These are phyloP conservation scores for Aleiodes leptofemur DNA, from an alignment of 2,888 invertebrate species.

Conservation along the genomic window DNA sequence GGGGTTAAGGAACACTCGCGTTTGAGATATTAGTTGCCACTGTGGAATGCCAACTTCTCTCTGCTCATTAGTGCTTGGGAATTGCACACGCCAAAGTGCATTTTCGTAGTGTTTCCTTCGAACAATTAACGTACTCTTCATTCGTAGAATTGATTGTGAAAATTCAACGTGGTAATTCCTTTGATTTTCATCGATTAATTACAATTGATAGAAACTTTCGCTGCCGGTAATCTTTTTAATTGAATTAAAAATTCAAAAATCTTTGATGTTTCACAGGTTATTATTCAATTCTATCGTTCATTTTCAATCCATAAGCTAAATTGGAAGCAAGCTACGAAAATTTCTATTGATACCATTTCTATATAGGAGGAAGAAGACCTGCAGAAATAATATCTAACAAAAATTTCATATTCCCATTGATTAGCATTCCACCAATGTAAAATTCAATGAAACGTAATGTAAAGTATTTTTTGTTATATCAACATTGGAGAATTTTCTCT, in stretches of 20 bases:
- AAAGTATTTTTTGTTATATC: too few species aligned
- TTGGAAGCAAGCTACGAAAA: too few species aligned
- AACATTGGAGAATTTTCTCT: not conserved
- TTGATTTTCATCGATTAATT: not conserved
- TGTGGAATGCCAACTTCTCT: constrained; percentile 42
- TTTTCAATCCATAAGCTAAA: too few species aligned
- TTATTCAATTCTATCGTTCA: too few species aligned
- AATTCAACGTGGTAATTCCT: constrained; percentile 10
- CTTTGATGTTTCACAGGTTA: too few species aligned
- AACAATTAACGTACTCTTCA: constrained; percentile 10
- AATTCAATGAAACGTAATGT: too few species aligned
- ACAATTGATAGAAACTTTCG: not conserved
- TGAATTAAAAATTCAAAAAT: too few species aligned
- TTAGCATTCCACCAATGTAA: too few species aligned
- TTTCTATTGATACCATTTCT: too few species aligned
- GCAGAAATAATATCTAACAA: too few species aligned
- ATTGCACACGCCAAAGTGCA: constrained; percentile 30
- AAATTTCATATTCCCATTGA: too few species aligned
- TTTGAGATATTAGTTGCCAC: constrained; percentile 40
- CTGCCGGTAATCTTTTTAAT: not conserved
- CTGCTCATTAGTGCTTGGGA: constrained; percentile 44
- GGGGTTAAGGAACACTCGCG: not conserved
- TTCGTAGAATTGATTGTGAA: not conserved
- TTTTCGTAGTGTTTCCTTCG: constrained; percentile 22
- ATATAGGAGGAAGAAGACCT: too few species aligned